These are phyloP conservation scores for Pangasius larnaudii DNA, from an alignment of 2,797 vertebrate species.

Conservation along the genomic window DNA sequence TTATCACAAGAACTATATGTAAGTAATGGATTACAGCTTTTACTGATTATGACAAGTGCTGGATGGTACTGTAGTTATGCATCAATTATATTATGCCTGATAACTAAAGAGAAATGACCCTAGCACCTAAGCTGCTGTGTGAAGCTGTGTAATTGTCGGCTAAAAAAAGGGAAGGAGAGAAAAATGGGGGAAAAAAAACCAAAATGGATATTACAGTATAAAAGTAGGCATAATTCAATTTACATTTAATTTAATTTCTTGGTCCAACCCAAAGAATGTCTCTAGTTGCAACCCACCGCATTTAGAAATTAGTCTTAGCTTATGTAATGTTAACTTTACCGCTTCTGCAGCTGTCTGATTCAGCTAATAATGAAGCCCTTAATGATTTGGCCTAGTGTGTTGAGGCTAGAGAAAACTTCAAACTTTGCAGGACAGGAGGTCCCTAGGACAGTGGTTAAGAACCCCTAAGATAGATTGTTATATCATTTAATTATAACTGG, in stretches of 20 bases:
- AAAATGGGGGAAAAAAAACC: background rate
- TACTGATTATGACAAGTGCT: background rate
- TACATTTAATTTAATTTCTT: background rate
- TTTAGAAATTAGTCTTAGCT: background rate
- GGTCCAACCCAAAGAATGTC: background rate
- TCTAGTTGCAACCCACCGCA: background rate
- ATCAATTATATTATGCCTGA: background rate
- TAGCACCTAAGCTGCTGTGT: background rate
- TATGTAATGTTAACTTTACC: background rate
- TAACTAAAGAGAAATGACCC: background rate
- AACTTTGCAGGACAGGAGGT: background rate
- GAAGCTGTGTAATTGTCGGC: background rate
- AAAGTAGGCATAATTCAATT: background rate
- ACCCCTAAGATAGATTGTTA: background rate
- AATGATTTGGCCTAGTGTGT: background rate
- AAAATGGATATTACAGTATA: background rate
- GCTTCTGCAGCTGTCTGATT: background rate
- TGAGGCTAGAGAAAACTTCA: background rate
- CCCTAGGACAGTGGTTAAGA: background rate
- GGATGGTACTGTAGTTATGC: background rate
- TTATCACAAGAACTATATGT: background rate
- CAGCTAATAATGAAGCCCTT: background rate
- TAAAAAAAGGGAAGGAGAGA: background rate
- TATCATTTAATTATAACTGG: background rate
- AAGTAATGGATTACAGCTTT: background rate